Percentiles rank a stretch among this genome's conserved stretches.
phyloP scores from a whole-genome alignment of 2,888 invertebrate species.

The Atrina japonica region DNA sequence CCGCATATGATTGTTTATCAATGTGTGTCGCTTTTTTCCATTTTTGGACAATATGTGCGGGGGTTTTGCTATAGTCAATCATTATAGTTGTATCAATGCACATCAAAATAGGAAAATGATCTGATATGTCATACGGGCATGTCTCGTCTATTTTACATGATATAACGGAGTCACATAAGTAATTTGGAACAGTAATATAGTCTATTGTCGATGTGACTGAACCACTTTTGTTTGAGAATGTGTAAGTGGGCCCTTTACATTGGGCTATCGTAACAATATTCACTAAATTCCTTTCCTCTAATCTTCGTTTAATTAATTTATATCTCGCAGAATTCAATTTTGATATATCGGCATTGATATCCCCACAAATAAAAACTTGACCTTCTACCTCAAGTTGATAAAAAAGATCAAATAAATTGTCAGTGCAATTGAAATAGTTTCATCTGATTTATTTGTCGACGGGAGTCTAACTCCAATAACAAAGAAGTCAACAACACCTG shows the following conservation, averaged over 20 bases:
- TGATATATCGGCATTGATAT: no score
- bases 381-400: no score
- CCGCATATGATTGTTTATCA: neutral
- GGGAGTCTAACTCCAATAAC: slow-evolving; percentile 3
- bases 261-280: neutral
- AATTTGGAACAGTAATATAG: slow-evolving; percentile 14
- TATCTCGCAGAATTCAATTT: no score
- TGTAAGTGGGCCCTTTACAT: neutral
- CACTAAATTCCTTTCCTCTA: neutral
- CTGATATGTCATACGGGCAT: slow-evolving; percentile 7
- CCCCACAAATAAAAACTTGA: no score
- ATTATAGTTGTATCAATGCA: neutral
- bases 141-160: neutral
- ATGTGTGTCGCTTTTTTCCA: slow-evolving; percentile 15
- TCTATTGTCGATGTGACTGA: slow-evolving; percentile 6
- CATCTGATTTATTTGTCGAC: neutral
- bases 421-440: neutral
- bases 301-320: no score
- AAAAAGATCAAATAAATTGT: no score
- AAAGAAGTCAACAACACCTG: no score
- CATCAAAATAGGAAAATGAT: slow-evolving; percentile 1
- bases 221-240: neutral
- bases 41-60: no score
- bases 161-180: neutral
- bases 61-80: neutral